Conservation (phyloP, 1,140 invertebrate genomes). For the Epicauta chinensis region DNA sequence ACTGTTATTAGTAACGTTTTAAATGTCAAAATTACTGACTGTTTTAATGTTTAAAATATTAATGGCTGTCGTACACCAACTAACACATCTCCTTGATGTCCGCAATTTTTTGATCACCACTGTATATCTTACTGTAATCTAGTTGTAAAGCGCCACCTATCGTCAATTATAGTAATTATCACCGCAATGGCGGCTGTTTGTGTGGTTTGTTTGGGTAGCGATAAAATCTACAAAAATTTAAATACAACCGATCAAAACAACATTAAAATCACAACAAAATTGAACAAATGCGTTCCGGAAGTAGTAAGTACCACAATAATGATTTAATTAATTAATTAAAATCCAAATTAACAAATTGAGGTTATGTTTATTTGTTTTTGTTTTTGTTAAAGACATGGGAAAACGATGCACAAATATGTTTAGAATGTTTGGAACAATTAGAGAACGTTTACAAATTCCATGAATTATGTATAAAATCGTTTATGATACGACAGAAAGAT, state of each 20-base stretch:
- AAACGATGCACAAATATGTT: slow-evolving; percentile 15
- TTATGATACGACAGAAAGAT: slow-evolving; percentile 1
- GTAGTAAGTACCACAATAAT: no score
- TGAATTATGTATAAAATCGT: slow-evolving; percentile 24
- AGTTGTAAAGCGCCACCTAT: no score
- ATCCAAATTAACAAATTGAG: background rate
- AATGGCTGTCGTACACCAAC: no score
- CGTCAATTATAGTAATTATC: no score
- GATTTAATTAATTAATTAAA: slow-evolving; percentile 3
- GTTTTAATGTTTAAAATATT: no score
- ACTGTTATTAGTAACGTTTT: no score
- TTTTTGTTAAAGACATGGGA: slow-evolving; percentile 25
- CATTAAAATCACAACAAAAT: slow-evolving; percentile 16
- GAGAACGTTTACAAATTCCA: slow-evolving; percentile 22
- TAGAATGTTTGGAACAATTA: slow-evolving; percentile 15
- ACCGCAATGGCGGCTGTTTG: slow-evolving; percentile 3
- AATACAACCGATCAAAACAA: slow-evolving; percentile 12
- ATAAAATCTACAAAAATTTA: slow-evolving; percentile 3
- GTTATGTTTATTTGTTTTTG: background rate
- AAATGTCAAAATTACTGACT: no score
- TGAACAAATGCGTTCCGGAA: slow-evolving; percentile 28
- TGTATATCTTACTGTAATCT: no score
- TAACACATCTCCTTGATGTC: no score
- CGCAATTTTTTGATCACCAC: no score
- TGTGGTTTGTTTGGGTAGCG: background rate